phyloP scores from a whole-genome alignment of 1,140 invertebrate genomes.

The Portunus trituberculatus region DNA sequence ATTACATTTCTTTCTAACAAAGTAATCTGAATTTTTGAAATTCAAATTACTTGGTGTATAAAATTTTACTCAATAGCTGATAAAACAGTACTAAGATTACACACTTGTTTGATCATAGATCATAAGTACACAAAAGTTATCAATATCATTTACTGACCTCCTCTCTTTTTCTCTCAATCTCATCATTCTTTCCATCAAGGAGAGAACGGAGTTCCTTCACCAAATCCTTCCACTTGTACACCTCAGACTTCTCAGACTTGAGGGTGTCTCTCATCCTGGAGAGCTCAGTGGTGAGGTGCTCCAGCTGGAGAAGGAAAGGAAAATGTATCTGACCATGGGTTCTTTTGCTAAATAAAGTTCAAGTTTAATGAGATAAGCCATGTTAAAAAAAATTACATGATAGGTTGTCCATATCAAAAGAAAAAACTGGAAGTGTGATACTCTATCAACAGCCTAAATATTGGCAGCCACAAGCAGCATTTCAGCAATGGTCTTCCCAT shows the following conservation, averaged over 20 bases:
- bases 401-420: neutral
- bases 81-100: too few relatives aligned
- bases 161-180: constrained; percentile 82
- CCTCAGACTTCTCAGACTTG: constrained; percentile 78
- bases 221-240: constrained; percentile 78
- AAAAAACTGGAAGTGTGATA: neutral
- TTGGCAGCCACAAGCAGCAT: too few relatives aligned
- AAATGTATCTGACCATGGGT: neutral
- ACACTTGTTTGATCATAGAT: too few relatives aligned
- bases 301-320: constrained; percentile 44
- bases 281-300: constrained; percentile 71
- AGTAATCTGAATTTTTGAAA: too few relatives aligned
- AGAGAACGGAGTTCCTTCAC: constrained; percentile 78
- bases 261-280: constrained; percentile 74
- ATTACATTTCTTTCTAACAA: too few relatives aligned
- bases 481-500: too few relatives aligned
- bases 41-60: too few relatives aligned
- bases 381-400: neutral
- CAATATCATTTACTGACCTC: constrained; percentile 69
- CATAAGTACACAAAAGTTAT: too few relatives aligned
- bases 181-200: constrained; percentile 78
- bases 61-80: too few relatives aligned
- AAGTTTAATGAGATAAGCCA: neutral
- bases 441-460: too few relatives aligned
- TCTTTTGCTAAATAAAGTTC: neutral